phyloP scores from a whole-genome alignment of 2,888 invertebrate genomes.

The Adelognathus sp. region DNA sequence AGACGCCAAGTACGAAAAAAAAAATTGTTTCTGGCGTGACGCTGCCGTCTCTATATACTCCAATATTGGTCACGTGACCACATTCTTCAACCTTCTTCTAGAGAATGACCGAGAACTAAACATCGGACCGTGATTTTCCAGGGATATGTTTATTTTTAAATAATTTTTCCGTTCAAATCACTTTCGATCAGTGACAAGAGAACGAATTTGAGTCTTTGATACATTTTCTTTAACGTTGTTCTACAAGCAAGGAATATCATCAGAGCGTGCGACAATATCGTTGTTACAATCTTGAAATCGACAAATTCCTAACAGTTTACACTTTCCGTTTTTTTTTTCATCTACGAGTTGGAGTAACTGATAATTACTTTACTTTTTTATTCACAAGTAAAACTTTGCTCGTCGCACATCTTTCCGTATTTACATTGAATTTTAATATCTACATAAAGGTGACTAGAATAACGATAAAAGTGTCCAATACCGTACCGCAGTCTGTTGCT shows the following conservation, averaged over 20 bases:
- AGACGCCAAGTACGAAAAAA: too few relatives aligned
- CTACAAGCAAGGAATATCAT: constrained; percentile 51
- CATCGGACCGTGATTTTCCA: background rate
- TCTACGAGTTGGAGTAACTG: constrained; percentile 19
- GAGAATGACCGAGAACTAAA: background rate
- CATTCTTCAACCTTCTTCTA: too few relatives aligned
- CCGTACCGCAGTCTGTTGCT: constrained; percentile 3
- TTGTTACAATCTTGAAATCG: constrained; percentile 23
- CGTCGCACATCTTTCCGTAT: constrained; percentile 26
- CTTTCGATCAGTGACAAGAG: background rate
- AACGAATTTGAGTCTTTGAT: constrained; percentile 3
- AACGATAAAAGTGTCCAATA: constrained; percentile 27
- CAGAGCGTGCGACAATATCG: constrained; percentile 11
- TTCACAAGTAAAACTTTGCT: constrained; percentile 42
- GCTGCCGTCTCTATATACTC: too few relatives aligned
- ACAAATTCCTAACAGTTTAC: constrained; percentile 6
- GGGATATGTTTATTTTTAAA: background rate
- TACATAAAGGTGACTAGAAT: constrained; percentile 47
- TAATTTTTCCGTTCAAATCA: background rate
- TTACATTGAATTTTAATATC: constrained; percentile 46
- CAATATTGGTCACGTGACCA: too few relatives aligned
- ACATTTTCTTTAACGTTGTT: constrained; percentile 1
- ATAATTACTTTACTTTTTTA: constrained; percentile 3
- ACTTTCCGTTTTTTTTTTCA: background rate
- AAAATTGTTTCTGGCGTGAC: background rate